Conservation (phyloP, 2,113 vertebrate genomes). For the Oncorhynchus kisutch region DNA sequence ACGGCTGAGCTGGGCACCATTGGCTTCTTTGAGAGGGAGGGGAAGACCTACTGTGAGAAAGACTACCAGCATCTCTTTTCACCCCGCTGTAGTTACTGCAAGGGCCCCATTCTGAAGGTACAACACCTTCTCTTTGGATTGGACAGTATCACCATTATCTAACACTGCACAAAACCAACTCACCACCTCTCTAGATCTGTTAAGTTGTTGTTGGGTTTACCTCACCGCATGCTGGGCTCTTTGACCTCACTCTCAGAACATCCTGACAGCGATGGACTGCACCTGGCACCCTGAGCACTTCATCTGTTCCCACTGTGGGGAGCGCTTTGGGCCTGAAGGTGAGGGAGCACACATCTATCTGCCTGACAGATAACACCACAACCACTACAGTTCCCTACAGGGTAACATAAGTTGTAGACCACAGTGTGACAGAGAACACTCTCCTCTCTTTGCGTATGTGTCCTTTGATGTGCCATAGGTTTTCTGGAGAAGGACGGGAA, state of each 20-base stretch:
- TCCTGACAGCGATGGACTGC: conserved; percentile 86
- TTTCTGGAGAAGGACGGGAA: conserved; percentile 83
- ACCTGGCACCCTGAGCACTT: conserved; percentile 96
- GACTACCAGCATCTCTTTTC: conserved; percentile 85
- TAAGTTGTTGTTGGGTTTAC: neutral
- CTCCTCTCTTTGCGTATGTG: neutral
- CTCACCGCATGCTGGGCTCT: neutral
- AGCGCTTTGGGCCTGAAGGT: conserved; percentile 83
- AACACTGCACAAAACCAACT: neutral
- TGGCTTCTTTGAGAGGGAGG: conserved; percentile 83
- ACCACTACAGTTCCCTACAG: neutral
- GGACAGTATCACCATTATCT: neutral
- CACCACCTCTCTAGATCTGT: neutral
- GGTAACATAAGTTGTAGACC: too few relatives aligned
- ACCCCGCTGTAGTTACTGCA: conserved; percentile 86
- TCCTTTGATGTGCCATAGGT: conserved; percentile 62
- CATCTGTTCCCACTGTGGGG: conserved; percentile 87
- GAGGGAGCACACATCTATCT: neutral
- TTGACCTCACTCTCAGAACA: conserved; percentile 71
- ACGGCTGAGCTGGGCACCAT: conserved; percentile 71
- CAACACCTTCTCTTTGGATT: neutral
- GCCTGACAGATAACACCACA: neutral
- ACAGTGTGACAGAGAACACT: neutral
- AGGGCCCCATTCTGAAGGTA: conserved; percentile 78
- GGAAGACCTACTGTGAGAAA: conserved; percentile 78